Percentiles rank a stretch among this genome's conserved stretches.
phyloP scores from a whole-genome alignment of 2,113 vertebrate species.

The Epinephelus fuscoguttatus region DNA sequence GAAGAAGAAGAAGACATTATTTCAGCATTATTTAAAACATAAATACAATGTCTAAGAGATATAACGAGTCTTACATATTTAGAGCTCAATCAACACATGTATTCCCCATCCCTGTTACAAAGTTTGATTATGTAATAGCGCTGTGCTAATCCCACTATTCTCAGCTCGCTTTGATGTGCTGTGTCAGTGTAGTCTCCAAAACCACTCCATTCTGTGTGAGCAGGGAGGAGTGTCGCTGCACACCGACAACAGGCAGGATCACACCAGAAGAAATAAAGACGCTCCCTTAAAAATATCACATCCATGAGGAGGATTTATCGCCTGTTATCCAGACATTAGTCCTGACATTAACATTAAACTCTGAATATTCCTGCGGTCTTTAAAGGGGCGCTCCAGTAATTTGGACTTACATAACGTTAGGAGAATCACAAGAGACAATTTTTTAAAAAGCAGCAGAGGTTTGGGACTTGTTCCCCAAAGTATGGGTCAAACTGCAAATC shows the following conservation, averaged over 20 bases:
- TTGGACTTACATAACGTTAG: background rate
- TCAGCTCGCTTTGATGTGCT: conserved; percentile 29
- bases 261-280: background rate
- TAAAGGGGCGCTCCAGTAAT: background rate
- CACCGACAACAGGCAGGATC: background rate
- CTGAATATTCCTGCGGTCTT: background rate
- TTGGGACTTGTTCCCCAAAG: too few relatives aligned
- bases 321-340: background rate
- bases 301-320: background rate
- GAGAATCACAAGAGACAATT: background rate
- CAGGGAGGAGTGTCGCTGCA: background rate
- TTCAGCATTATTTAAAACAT: background rate
- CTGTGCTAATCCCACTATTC: conserved; percentile 20
- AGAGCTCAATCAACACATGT: background rate
- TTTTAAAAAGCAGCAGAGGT: too few relatives aligned
- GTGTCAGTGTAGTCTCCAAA: conserved; percentile 27
- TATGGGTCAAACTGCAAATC: too few relatives aligned
- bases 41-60: background rate
- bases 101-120: conserved; percentile 10
- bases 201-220: conserved; percentile 18
- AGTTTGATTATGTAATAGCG: conserved; percentile 40
- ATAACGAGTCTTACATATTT: background rate
- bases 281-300: background rate
- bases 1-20: background rate
- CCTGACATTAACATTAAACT: background rate